Conservation (phyloP, 2,888 invertebrate genomes). For the Drosophila melanosoma region DNA sequence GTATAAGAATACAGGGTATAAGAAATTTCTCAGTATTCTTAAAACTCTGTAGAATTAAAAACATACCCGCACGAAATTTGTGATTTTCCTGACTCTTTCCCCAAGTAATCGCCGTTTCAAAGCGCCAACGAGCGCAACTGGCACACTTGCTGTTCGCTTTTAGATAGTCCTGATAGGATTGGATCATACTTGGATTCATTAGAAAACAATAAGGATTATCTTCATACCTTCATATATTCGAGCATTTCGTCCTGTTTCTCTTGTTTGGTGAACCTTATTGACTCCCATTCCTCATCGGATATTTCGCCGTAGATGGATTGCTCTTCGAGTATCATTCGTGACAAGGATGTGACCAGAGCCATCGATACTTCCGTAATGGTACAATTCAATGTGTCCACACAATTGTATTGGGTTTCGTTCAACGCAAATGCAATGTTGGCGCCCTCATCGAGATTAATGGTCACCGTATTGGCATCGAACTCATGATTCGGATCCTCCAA, state of each 20-base stretch:
- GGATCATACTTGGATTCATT: neutral
- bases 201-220: neutral
- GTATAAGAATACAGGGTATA: neutral
- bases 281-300: slow-evolving; percentile 94
- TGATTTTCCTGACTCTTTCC: slow-evolving; percentile 84
- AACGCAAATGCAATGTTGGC: slow-evolving; percentile 92
- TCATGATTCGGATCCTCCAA: slow-evolving; percentile 87
- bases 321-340: slow-evolving; percentile 89
- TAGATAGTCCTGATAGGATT: slow-evolving; percentile 74
- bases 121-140: slow-evolving; percentile 87
- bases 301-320: slow-evolving; percentile 90
- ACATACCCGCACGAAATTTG: slow-evolving; percentile 56
- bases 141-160: slow-evolving; percentile 85
- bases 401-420: slow-evolving; percentile 88
- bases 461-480: slow-evolving; percentile 85
- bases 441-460: slow-evolving; percentile 89
- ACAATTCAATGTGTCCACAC: slow-evolving; percentile 88
- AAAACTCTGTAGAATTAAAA: neutral
- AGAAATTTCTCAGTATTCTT: no score
- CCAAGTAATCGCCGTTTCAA: slow-evolving; percentile 87
- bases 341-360: slow-evolving; percentile 89
- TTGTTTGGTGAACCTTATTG: slow-evolving; percentile 89
- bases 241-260: slow-evolving; percentile 89
- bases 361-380: slow-evolving; percentile 89
- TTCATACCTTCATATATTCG: slow-evolving; percentile 88